Conservation (phyloP, 1,140 invertebrate species). For the Fopius arisanus region DNA sequence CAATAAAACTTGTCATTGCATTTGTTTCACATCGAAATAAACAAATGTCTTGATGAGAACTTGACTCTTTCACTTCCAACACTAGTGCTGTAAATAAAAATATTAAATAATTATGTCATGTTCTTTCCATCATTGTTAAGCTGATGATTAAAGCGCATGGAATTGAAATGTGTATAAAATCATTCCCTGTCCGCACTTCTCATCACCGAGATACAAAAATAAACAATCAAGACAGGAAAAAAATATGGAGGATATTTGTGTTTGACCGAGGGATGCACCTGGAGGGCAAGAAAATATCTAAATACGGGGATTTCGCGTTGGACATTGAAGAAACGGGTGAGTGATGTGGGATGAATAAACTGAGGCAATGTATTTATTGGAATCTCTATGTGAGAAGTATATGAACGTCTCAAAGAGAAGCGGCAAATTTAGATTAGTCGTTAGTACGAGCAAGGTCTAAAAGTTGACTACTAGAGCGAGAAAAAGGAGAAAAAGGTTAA, state of each 20-base stretch:
- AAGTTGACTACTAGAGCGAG: slow-evolving; percentile 20
- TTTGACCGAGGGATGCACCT: background rate
- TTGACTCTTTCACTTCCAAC: no score
- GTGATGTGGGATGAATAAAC: background rate
- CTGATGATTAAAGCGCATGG: background rate
- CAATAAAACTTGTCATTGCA: background rate
- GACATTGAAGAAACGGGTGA: background rate
- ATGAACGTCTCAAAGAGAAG: no score
- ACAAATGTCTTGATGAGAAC: no score
- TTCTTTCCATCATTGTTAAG: background rate
- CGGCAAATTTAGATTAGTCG: no score
- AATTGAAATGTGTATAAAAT: slow-evolving; percentile 19
- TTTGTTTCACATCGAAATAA: no score
- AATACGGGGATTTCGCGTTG: slow-evolving; percentile 22
- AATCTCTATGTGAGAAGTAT: background rate
- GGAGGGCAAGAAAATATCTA: slow-evolving; percentile 22
- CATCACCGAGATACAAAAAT: background rate
- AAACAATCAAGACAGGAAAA: background rate
- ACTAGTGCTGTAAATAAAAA: no score
- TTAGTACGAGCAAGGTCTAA: no score
- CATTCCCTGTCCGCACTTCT: background rate
- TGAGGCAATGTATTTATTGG: slow-evolving; percentile 12
- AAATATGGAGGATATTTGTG: background rate
- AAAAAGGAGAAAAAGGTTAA: slow-evolving; percentile 30
- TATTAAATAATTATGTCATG: background rate